Percentiles rank a stretch among this genome's conserved stretches.
Evolutionary conservation across 92 coral and sea anemone genomes (phyloP).

Genomic region (Zoanthus solanderi): DNA sequence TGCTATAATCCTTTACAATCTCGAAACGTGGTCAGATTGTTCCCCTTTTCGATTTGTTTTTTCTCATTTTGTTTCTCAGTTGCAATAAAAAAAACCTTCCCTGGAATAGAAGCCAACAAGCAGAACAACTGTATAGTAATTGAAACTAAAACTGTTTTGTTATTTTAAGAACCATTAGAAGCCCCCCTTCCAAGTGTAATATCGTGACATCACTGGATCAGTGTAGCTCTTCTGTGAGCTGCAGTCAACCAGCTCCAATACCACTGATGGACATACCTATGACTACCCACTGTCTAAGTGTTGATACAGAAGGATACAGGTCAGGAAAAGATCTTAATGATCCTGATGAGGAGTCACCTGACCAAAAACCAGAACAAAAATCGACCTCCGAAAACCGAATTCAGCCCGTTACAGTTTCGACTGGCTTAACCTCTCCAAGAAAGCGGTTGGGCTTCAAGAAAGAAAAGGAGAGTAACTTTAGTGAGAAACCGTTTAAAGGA

Average conservation of each 20-base stretch:
- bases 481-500: conserved; percentile 60
- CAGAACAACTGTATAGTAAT: too few relatives aligned
- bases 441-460: conserved; percentile 78
- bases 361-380: conserved; percentile 27
- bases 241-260: not conserved
- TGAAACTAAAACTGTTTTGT: not conserved
- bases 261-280: conserved; percentile 29
- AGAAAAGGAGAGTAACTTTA: conserved; percentile 65
- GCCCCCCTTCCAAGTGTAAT: conserved; percentile 40
- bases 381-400: conserved; percentile 41
- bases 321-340: not conserved
- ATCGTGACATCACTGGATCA: not conserved
- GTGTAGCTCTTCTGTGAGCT: conserved; percentile 19
- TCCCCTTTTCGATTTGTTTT: too few relatives aligned
- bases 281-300: not conserved
- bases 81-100: too few relatives aligned
- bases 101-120: too few relatives aligned
- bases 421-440: not conserved
- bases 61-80: too few relatives aligned
- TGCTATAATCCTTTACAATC: too few relatives aligned
- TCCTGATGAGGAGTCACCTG: not conserved
- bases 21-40: too few relatives aligned
- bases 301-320: conserved; percentile 1
- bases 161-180: not conserved
- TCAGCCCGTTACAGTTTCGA: conserved; percentile 15